Evolutionary conservation across 1,140 invertebrate genomes (phyloP), one percentile per base, ranked within the genome.

Genomic region (Pissodes strobi): DNA sequence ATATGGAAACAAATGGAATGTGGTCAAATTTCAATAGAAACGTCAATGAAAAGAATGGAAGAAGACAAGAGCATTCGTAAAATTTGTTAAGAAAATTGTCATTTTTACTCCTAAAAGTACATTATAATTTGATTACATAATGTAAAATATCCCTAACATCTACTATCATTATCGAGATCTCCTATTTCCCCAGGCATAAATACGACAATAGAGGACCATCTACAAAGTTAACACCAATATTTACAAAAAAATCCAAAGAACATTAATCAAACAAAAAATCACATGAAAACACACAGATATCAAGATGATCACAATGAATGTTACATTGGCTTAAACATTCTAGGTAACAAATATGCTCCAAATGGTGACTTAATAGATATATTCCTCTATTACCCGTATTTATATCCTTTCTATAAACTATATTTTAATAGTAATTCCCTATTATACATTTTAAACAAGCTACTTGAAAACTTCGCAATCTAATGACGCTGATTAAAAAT

Each of bases 1-100:
- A 25, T 49, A 21, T 49, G 8, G 18, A 64, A 25, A 45, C 19
- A 43, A 53, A 62, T 62, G 59, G 59, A 62, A 62, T 62, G 59
- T 62, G 46, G 23, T 23, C n/a, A 12, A 37, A 34, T 43, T 25
- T 25, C 6, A 45, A 51, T 10, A 5, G 2, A 17, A 58, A 46
- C 25, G 27, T 5, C 5, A 49, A 60, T 37, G 4, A 39, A 34
- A 38, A 1, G 15, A 34, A 56, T 27, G 15, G 18, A 5, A 39
- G 27, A 23, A 56, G 37, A 56, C 37, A 56, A 56, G 53, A 43
- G 53, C 17, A 25, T 41, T 56, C 2, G 19, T 41, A 43, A 55
- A 39, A 21, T 37, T 53, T 53, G 8, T 18, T 53, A 53, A 15
- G 15, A 53, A 34, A 53, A 38, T 17, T 53, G 49, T 53, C 49